Conservation (phyloP, 2,888 invertebrate species). For the Drosophila glabriapex region DNA sequence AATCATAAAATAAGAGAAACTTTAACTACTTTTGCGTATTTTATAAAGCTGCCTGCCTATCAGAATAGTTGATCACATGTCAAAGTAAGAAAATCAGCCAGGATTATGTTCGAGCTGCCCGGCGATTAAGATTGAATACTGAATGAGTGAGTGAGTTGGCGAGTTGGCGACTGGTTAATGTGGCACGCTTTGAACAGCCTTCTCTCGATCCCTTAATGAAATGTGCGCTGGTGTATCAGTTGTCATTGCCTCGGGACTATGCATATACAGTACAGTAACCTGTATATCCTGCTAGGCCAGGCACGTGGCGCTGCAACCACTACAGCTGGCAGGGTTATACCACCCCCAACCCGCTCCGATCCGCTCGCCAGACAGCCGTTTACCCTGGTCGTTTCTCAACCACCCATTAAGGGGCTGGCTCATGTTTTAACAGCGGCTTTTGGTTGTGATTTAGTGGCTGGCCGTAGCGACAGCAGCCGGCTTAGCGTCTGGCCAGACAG, state of each 20-base stretch:
- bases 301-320: constrained; percentile 58
- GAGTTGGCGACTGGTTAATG: constrained; percentile 23
- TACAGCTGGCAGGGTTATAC: constrained; percentile 12
- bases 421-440: constrained; percentile 82
- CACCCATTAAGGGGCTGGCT: constrained; percentile 62
- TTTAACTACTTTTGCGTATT: neutral
- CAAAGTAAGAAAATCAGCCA: neutral
- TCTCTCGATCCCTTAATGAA: constrained; percentile 38
- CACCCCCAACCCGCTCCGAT: neutral
- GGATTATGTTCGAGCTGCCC: neutral
- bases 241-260: constrained; percentile 33
- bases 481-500: constrained; percentile 71
- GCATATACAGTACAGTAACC: neutral
- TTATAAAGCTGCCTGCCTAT: too few species aligned
- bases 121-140: constrained; percentile 25
- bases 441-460: constrained; percentile 81
- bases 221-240: constrained; percentile 37
- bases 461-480: constrained; percentile 57
- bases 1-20: neutral
- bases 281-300: neutral
- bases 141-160: neutral
- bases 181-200: constrained; percentile 15
- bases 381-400: constrained; percentile 31
- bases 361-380: neutral
- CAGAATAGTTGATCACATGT: constrained; percentile 8